Conservation (phyloP, 2,888 invertebrate genomes). For the Callosobruchus maculatus region DNA sequence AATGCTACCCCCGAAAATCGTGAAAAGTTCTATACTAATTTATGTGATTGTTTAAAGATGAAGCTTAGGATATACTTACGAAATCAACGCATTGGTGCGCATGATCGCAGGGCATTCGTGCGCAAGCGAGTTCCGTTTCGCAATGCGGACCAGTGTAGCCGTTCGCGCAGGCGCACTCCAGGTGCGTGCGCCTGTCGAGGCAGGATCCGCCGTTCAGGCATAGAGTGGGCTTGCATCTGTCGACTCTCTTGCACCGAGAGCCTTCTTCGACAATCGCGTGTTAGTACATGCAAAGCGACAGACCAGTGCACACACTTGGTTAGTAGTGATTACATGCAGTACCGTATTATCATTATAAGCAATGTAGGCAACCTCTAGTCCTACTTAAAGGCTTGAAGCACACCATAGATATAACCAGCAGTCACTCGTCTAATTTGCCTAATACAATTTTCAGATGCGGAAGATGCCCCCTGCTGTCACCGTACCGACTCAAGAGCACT, state of each 20-base stretch:
- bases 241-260: conserved; percentile 36
- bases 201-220: conserved; percentile 56
- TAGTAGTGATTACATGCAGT: not conserved
- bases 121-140: conserved; percentile 49
- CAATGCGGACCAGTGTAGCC: conserved; percentile 46
- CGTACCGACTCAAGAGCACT: no score
- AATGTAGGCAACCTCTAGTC: no score
- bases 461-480: no score
- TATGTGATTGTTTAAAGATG: no score
- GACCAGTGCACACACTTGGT: not conserved
- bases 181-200: conserved; percentile 35
- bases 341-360: no score
- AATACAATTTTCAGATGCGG: no score
- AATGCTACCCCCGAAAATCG: no score
- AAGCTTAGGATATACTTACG: conserved; percentile 58
- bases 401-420: no score
- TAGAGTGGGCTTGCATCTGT: conserved; percentile 44
- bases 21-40: no score
- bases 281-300: conserved; percentile 22
- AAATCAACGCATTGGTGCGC: conserved; percentile 60
- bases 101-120: conserved; percentile 59
- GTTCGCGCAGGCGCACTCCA: conserved; percentile 44
- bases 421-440: no score
- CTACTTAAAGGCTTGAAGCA: no score
- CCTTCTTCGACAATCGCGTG: conserved; percentile 22